These are phyloP conservation scores for Eurypyga helias DNA, from an alignment of 2,113 vertebrate species.

Conservation along the genomic window DNA sequence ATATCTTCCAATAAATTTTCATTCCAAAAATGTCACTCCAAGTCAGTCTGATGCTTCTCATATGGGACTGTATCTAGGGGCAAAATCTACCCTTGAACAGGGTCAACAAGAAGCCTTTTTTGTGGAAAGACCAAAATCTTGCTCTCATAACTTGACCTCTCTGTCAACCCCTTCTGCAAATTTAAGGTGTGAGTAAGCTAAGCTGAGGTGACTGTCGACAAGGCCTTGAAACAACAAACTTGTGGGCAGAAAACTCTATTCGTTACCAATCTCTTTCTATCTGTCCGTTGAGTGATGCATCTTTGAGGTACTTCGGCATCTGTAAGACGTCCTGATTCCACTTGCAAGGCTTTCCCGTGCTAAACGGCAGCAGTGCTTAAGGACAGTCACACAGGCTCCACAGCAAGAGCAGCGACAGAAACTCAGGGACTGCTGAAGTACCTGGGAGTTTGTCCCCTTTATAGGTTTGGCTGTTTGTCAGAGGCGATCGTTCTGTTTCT, in stretches of 20 bases:
- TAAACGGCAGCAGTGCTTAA: not conserved
- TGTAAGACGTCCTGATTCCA: not conserved
- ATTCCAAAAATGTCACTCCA: not conserved
- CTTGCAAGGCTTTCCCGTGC: not conserved
- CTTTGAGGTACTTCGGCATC: not conserved
- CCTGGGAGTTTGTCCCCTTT: not conserved
- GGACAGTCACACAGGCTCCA: not conserved
- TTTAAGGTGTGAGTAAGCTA: not conserved
- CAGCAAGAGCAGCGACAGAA: not conserved
- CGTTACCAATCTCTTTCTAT: not conserved
- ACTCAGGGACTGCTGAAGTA: not conserved
- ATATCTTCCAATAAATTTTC: not conserved
- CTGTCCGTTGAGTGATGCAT: not conserved
- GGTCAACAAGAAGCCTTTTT: not conserved
- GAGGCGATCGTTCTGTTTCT: not conserved
- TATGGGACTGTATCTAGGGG: not conserved
- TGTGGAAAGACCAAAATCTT: not conserved
- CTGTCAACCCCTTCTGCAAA: not conserved
- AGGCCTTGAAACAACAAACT: not conserved
- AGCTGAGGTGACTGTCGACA: rapidly evolving
- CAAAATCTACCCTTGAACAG: not conserved
- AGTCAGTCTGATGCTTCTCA: not conserved
- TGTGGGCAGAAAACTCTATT: not conserved
- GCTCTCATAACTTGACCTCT: not conserved
- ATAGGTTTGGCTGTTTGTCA: not conserved